Percentiles rank a stretch among this genome's conserved stretches.
These are phyloP conservation scores for Anthopleura xanthogrammica DNA, from an alignment of 92 coral and sea anemone genomes.

Conservation along the genomic window DNA sequence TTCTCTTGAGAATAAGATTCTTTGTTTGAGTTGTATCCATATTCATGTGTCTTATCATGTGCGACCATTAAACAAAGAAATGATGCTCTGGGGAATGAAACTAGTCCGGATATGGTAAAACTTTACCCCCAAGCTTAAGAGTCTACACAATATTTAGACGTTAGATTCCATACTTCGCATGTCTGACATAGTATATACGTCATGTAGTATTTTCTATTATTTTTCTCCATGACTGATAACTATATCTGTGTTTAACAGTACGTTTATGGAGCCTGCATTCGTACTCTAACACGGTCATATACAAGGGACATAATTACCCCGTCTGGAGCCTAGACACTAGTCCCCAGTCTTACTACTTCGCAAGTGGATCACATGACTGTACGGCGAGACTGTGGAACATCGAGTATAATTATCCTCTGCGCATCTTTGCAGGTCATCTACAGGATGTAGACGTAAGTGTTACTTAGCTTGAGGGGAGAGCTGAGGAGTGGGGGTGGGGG, in stretches of 20 bases:
- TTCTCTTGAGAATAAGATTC: too few species aligned
- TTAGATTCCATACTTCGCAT: too few species aligned
- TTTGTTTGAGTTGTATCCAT: too few species aligned
- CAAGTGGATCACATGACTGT: conserved; percentile 95
- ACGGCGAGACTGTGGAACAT: conserved; percentile 97
- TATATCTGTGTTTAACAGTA: conserved; percentile 45
- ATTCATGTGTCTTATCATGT: too few species aligned
- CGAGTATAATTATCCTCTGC: conserved; percentile 88
- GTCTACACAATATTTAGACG: too few species aligned
- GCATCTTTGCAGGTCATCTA: conserved; percentile 92
- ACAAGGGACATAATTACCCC: conserved; percentile 94
- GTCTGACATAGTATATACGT: too few species aligned
- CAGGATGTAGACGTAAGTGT: conserved; percentile 93
- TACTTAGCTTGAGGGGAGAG: not conserved
- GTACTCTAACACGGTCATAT: conserved; percentile 81
- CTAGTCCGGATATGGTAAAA: too few species aligned
- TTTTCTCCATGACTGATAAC: not conserved
- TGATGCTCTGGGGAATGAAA: too few species aligned
- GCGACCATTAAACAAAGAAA: too few species aligned
- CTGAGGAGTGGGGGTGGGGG: not conserved
- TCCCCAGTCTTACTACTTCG: conserved; percentile 90
- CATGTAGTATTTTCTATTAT: too few species aligned
- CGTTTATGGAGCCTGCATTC: conserved; percentile 96
- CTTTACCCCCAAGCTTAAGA: too few species aligned
- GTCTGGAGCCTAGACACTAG: conserved; percentile 97